Evolutionary conservation across 2,113 vertebrate species (phyloP).

Genomic region (Melanerpes aurifrons): DNA sequence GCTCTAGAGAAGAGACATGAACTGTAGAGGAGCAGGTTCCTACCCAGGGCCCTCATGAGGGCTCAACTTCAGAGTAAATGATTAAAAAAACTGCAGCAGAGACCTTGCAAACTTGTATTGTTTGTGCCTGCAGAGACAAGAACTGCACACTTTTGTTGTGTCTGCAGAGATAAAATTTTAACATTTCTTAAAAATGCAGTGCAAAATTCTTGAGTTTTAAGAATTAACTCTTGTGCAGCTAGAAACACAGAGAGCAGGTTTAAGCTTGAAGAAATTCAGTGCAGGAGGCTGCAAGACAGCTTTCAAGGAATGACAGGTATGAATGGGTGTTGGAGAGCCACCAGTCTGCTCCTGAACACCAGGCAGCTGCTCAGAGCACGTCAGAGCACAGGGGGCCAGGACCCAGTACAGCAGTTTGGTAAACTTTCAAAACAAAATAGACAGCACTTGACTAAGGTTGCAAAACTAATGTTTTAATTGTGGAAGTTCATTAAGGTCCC

Average conservation of each 20-base stretch:
- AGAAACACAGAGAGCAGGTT: neutral
- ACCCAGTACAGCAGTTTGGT: neutral
- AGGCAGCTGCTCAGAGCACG: neutral
- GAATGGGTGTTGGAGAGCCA: neutral
- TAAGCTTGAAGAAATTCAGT: neutral
- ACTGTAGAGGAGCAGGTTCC: neutral
- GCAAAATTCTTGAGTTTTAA: neutral
- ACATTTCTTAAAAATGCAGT: neutral
- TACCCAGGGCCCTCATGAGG: neutral
- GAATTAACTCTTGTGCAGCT: neutral
- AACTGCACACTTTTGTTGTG: neutral
- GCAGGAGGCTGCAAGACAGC: neutral
- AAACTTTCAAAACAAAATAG: neutral
- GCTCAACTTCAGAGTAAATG: neutral
- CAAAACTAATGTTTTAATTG: slow-evolving; percentile 42
- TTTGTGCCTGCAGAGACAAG: neutral
- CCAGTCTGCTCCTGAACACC: neutral
- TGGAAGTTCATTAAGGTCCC: slow-evolving; percentile 41
- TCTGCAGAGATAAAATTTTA: neutral
- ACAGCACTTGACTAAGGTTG: slow-evolving; percentile 41
- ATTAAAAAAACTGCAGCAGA: neutral
- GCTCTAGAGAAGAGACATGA: neutral
- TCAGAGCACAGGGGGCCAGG: neutral
- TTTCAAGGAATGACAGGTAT: neutral
- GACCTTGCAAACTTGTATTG: neutral